These are phyloP conservation scores for Drosophila koepferae DNA, from an alignment of 2,888 invertebrate species.

Conservation along the genomic window DNA sequence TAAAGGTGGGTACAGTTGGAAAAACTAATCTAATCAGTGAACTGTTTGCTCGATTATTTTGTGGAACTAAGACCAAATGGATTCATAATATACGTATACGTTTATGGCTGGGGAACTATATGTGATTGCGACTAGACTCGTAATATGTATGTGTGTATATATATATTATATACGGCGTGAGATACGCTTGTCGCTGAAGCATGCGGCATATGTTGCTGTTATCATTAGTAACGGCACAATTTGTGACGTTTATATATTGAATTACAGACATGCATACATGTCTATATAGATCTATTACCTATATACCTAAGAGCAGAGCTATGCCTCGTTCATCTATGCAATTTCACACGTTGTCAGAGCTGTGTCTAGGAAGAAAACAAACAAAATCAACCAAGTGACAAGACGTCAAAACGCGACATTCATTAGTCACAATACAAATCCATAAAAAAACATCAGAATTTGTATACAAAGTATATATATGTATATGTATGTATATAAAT, in stretches of 20 bases:
- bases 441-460: constrained; percentile 4
- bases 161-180: not conserved
- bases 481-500: constrained; percentile 23
- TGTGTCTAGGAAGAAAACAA: constrained; percentile 6
- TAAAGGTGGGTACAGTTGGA: constrained; percentile 11
- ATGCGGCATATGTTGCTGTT: constrained; percentile 57
- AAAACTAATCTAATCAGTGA: constrained; percentile 29
- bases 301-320: constrained; percentile 4
- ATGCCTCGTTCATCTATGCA: constrained; percentile 14
- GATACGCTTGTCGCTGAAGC: constrained; percentile 22
- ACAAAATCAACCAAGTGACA: constrained; percentile 58
- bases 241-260: constrained; percentile 29
- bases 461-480: not conserved
- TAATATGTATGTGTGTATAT: not conserved
- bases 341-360: constrained; percentile 73
- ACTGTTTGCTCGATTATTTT: constrained; percentile 12
- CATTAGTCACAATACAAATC: constrained; percentile 69
- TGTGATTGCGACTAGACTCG: not conserved
- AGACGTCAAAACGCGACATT: constrained; percentile 64
- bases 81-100: too few relatives aligned
- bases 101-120: not conserved
- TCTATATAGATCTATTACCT: constrained; percentile 5
- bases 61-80: not conserved
- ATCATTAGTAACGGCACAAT: constrained; percentile 74
- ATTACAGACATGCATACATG: not conserved